A percentile compares a stretch with the other conserved stretches of the same genome.
Evolutionary conservation across 2,797 vertebrate species (phyloP).

Genomic region (Enteromius radiatus): DNA sequence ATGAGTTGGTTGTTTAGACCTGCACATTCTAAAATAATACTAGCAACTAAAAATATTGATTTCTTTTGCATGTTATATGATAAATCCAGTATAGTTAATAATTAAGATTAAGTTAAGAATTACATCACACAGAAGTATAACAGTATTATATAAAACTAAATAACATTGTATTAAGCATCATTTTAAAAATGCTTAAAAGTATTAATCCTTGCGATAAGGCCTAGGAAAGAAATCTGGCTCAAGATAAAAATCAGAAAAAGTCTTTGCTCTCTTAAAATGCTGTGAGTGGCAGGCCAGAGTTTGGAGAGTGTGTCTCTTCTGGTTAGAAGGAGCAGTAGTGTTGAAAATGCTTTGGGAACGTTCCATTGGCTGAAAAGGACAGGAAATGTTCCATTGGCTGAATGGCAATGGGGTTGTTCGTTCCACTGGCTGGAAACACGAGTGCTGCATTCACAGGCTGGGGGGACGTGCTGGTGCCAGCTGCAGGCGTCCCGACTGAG

Average conservation of each 20-base stretch:
- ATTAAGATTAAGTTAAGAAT: too few relatives aligned
- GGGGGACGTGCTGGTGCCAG: constrained; percentile 64
- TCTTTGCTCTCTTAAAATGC: background rate
- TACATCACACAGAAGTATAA: background rate
- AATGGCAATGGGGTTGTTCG: constrained; percentile 42
- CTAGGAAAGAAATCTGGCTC: background rate
- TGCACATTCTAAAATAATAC: background rate
- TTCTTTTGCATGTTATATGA: too few relatives aligned
- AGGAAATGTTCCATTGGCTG: constrained; percentile 49
- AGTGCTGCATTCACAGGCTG: constrained; percentile 21
- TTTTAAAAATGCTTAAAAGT: background rate
- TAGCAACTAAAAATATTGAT: background rate
- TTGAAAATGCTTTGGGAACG: constrained; percentile 46
- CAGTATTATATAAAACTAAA: background rate
- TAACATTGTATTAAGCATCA: background rate
- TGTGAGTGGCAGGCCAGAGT: constrained; percentile 47
- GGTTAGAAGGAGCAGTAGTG: constrained; percentile 48
- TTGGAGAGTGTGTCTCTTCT: constrained; percentile 39
- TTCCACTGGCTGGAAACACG: constrained; percentile 48
- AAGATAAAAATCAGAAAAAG: background rate
- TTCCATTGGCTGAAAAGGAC: constrained; percentile 47
- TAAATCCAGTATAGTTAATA: too few relatives aligned
- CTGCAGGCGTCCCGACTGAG: constrained; percentile 66
- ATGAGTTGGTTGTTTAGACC: background rate
- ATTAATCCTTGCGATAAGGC: background rate